A percentile compares a stretch with the other conserved stretches of the same genome.
phyloP scores from a whole-genome alignment of 1,140 invertebrate genomes.

The Telenomus remus region DNA sequence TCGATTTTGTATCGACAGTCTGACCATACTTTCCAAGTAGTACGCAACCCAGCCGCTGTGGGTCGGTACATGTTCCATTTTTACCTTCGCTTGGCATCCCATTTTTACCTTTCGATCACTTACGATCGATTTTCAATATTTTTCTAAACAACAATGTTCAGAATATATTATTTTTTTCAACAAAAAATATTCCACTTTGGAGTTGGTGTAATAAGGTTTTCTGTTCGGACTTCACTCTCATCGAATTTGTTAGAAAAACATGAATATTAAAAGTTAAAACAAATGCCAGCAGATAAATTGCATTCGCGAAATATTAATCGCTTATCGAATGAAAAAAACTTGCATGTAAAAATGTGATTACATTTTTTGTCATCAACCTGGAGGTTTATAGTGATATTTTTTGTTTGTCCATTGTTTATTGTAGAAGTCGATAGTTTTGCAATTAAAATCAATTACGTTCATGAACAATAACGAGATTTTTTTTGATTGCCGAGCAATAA shows the following conservation, averaged over 20 bases:
- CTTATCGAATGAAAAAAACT: too few relatives aligned
- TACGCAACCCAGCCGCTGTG: too few relatives aligned
- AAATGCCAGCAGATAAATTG: too few relatives aligned
- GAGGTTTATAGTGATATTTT: too few relatives aligned
- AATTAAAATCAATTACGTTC: conserved; percentile 41
- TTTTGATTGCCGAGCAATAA: conserved; percentile 29
- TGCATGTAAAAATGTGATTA: too few relatives aligned
- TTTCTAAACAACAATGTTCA: not conserved
- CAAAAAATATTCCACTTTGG: too few relatives aligned
- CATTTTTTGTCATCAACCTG: not conserved
- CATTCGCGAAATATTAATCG: too few relatives aligned
- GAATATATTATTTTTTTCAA: too few relatives aligned
- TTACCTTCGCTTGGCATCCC: conserved; percentile 21
- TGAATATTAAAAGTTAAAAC: too few relatives aligned
- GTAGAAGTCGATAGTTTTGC: conserved; percentile 10
- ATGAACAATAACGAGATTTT: conserved; percentile 35
- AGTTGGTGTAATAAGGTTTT: too few relatives aligned
- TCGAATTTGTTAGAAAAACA: too few relatives aligned
- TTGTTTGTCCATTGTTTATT: not conserved
- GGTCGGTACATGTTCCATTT: conserved; percentile 9
- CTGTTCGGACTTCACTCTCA: too few relatives aligned
- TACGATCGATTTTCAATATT: not conserved
- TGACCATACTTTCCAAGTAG: not conserved
- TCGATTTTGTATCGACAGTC: conserved; percentile 19
- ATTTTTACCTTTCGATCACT: conserved; percentile 19